Evolutionary conservation across 2,797 vertebrate species (phyloP), one percentile per base, ranked within the genome.

Genomic region (Acridotheres tristis): DNA sequence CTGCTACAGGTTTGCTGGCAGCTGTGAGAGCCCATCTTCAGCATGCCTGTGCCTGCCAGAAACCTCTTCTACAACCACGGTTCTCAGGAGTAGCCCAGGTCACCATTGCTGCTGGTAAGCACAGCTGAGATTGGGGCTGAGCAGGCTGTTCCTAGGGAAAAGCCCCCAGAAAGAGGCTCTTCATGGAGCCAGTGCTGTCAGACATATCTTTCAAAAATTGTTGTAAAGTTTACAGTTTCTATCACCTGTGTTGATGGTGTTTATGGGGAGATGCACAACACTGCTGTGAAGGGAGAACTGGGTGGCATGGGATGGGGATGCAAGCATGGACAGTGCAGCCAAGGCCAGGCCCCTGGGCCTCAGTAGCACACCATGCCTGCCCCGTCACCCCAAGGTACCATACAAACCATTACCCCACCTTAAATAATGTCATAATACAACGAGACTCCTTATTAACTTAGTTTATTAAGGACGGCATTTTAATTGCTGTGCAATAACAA

Each of bases 401-500:
- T 7, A 45, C 23, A 12, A 19, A 19, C 15, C 1, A 0, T 19
- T 45, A 65, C 12, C 11, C 22, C 29, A 43, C n/a, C 78, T 48
- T 43, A 83, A 93, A 84, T 1, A 3, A 75, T 10, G 21, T 62
- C 38, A 77, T 21, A 45, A 34, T 21, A 63, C 58, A 55, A 34
- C 13, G 26, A 26, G 9, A 26, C 7, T 42, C 47, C 47, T 19
- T 21, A 73, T 96, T 97, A 96, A 90, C 42, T 78, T 92, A 54
- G 48, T 98, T 98, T 98, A 98, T 98, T 98, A 91, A 79, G 94
- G 97, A 97, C 68, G 92, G 95, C 75, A 61, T 91, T 87, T 90
- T 77, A 38, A 18, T 61, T 57, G 19, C 72, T 95, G 88, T 87
- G 89, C 74, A 61, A 61, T 7, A 78, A 51, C 38, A 82, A 75